phyloP scores from a whole-genome alignment of 2,113 vertebrate species.

The Petrocephalus zakoni region DNA sequence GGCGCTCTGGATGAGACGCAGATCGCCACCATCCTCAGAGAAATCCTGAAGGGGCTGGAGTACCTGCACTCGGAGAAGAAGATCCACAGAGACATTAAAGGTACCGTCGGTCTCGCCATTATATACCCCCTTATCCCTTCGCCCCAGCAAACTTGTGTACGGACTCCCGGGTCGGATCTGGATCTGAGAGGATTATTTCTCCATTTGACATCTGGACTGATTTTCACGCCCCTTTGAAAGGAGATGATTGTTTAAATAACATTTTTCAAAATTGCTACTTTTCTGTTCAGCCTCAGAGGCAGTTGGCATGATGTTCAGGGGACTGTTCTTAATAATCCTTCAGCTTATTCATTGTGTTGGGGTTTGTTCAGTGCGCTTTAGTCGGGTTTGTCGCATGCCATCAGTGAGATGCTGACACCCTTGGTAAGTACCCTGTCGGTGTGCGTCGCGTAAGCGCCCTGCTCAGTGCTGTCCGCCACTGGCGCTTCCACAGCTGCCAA shows the following conservation, averaged over 20 bases:
- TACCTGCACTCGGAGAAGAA: conserved; percentile 48
- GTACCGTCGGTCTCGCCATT: conserved; percentile 30
- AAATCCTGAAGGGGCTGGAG: conserved; percentile 66
- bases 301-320: not conserved
- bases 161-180: not conserved
- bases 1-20: conserved; percentile 65
- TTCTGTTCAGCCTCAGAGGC: not conserved
- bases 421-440: not conserved
- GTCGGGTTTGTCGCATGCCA: not conserved
- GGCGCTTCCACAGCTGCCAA: conserved; percentile 55
- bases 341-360: not conserved
- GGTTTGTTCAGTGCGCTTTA: not conserved
- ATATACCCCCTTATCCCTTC: too few species aligned
- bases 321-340: not conserved
- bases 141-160: not conserved
- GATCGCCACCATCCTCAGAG: conserved; percentile 67
- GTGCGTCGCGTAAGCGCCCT: not conserved
- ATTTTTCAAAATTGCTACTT: not conserved
- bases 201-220: not conserved
- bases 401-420: not conserved
- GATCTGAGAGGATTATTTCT: not conserved
- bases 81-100: conserved; percentile 72
- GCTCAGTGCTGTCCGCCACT: not conserved
- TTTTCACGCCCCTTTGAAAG: not conserved
- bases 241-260: not conserved